These are phyloP conservation scores for Diplazon laetatorius DNA, from an alignment of 2,888 invertebrate genomes.

Conservation along the genomic window DNA sequence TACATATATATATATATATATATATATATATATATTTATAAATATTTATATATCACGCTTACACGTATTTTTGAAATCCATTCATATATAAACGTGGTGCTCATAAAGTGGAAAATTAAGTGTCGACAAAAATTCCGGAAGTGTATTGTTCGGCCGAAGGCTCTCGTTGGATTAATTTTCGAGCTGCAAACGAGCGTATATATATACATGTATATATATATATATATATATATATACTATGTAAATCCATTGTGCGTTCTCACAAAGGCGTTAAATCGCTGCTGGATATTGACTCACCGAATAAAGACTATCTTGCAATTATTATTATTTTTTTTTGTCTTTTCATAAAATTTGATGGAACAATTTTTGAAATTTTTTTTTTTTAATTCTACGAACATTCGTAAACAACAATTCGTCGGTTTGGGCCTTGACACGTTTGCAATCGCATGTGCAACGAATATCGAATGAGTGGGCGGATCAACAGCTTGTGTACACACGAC, in stretches of 20 bases:
- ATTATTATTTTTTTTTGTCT: too few relatives aligned
- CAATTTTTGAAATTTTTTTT: too few relatives aligned
- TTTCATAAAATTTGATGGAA: too few relatives aligned
- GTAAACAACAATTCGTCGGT: constrained; percentile 66
- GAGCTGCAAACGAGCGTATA: not conserved
- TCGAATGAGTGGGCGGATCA: constrained; percentile 55
- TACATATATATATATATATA: not conserved
- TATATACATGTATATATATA: too few relatives aligned
- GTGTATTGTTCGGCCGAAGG: constrained; percentile 5
- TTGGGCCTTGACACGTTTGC: constrained; percentile 72
- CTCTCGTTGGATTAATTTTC: constrained; percentile 33
- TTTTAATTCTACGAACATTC: not conserved
- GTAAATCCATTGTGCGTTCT: too few relatives aligned
- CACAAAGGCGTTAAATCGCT: too few relatives aligned
- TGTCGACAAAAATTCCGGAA: not conserved
- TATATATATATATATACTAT: too few relatives aligned
- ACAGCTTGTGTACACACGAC: constrained; percentile 17
- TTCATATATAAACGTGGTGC: not conserved
- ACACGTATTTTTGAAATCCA: too few relatives aligned
- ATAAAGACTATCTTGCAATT: too few relatives aligned
- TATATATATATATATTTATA: not conserved
- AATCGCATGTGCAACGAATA: constrained; percentile 63
- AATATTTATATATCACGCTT: too few relatives aligned
- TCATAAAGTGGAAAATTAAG: not conserved
- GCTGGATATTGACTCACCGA: too few relatives aligned